Conservation (phyloP, 2,113 vertebrate genomes). For the Sinocyclocheilus grahami region DNA sequence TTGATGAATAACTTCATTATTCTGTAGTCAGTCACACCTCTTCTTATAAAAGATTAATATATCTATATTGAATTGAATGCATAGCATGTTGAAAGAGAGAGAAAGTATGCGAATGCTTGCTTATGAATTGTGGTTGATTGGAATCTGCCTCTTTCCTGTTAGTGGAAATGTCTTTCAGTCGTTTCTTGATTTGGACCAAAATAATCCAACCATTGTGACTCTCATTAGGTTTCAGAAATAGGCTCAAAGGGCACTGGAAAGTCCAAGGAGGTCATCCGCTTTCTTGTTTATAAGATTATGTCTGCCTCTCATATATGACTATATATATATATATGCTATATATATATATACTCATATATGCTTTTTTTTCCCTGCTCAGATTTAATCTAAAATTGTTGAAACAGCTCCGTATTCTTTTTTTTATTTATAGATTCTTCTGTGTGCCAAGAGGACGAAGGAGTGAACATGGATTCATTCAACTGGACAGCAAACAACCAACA, state of each 20-base stretch:
- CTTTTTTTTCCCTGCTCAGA: background rate
- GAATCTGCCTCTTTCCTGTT: background rate
- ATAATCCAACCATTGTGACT: conserved; percentile 19
- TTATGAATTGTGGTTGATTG: background rate
- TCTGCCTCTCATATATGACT: background rate
- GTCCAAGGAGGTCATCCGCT: background rate
- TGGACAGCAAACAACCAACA: conserved; percentile 73
- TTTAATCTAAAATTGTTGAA: background rate
- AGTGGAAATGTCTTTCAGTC: conserved; percentile 21
- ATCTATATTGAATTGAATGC: background rate
- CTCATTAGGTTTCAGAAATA: conserved; percentile 29
- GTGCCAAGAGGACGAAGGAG: conserved; percentile 83
- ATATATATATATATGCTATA: too few relatives aligned
- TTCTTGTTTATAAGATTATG: background rate
- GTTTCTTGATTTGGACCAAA: background rate
- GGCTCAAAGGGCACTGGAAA: background rate
- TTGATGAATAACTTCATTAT: background rate
- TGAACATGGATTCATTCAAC: conserved; percentile 82
- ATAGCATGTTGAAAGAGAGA: background rate
- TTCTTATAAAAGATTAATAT: background rate
- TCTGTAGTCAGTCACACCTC: background rate
- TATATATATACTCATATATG: too few relatives aligned
- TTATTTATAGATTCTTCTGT: conserved; percentile 77
- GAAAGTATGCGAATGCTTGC: background rate
- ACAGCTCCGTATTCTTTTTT: background rate